Conservation (phyloP, 2,113 vertebrate genomes). For the Stegostoma tigrinum region DNA sequence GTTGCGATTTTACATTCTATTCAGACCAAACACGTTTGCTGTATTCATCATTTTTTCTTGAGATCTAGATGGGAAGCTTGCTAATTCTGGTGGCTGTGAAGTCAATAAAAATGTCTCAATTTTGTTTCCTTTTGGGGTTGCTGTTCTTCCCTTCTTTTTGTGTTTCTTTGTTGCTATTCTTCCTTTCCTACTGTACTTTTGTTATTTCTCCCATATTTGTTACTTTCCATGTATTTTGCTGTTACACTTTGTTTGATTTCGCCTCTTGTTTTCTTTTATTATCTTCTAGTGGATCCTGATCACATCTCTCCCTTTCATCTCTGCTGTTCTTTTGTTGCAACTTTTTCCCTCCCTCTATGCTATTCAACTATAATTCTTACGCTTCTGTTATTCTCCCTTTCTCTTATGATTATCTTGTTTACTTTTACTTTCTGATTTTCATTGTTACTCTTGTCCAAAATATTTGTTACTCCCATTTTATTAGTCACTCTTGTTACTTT, state of each 20-base stretch:
- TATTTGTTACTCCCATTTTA: background rate
- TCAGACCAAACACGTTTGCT: background rate
- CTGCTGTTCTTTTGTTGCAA: background rate
- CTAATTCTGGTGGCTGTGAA: background rate
- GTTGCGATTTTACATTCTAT: background rate
- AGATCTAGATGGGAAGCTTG: background rate
- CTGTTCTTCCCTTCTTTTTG: too few relatives aligned
- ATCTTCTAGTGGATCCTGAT: background rate
- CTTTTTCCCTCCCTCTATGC: background rate
- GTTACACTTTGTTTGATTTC: background rate
- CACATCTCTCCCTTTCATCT: background rate
- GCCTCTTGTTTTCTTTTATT: background rate
- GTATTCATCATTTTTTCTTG: background rate
- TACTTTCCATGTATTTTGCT: background rate
- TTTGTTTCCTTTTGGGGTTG: background rate
- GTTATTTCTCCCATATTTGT: background rate
- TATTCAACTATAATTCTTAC: background rate
- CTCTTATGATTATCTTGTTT: background rate
- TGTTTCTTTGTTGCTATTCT: background rate
- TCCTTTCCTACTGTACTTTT: background rate
- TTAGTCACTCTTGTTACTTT: background rate
- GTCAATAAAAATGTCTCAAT: background rate
- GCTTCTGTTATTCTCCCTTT: background rate
- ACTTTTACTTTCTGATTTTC: background rate
- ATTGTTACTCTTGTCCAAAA: background rate